Base-by-base conservation (phyloP, 2,888 invertebrate genomes). In the Prostheceraeus crozeri region DNA sequence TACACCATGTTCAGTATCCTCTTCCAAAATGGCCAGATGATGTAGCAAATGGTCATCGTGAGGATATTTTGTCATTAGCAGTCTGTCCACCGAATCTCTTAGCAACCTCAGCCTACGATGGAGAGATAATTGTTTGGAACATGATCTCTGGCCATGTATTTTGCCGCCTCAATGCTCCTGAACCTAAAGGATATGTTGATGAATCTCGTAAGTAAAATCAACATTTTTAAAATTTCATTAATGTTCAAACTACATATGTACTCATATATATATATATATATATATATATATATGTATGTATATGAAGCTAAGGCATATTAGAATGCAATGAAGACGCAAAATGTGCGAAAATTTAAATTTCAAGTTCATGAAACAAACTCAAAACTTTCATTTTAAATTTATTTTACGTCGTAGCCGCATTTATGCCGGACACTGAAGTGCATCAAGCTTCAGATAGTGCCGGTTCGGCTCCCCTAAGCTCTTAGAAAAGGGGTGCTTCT, bases 81-180 rank as follows among this genome's bases (percentile, higher is more conserved):
- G 70, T 71, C 61, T 72, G 74, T 61, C 70, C 71, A 14, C 72
- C 74, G 14, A 74, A 76, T 63, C 68, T 76, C 23, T 68, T 76
- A 52, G 76, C 76, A 25, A 76, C 76, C 6, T 72, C 74, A 11
- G 71, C 74, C 52, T 76, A 76, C 59, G 75, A 76, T 60, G 76
- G 76, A 3, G 71, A 72, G 59, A 68, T 76, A 14, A 75, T 76
- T 55, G 72, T 76, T 23, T 76, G 76, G 76, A 76, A 76, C 64
- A 69, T 76, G 69, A 70, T 76, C 35, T 75, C 74, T 25, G 76
- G 76, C 8, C 76, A 76, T 65, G 73, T 75, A 33, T 76, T 76
- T 66, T 74, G 72, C 62, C 70, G 72, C 57, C 66, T 75, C 14
- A 64, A 62, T n/a, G 68, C 74, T 3, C 70, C 72, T 2, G 59